Evolutionary conservation across 2,113 vertebrate genomes (phyloP).

Genomic region (Mormoops blainvillei): DNA sequence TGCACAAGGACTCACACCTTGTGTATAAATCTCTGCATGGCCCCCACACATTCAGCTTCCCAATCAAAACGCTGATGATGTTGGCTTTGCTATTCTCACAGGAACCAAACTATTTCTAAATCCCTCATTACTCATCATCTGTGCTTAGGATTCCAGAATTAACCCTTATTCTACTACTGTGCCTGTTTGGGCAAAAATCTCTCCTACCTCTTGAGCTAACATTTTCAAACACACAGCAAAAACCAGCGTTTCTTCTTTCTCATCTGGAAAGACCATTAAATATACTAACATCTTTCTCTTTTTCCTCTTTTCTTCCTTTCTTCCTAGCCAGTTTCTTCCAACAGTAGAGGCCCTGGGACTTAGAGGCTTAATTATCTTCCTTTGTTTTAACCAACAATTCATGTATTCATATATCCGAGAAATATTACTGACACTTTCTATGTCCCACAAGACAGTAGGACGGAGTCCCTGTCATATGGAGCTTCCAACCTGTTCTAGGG

Average conservation of each 20-base stretch:
- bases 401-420: background rate
- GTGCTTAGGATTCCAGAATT: conserved; percentile 16
- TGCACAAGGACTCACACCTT: conserved; percentile 35
- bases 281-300: background rate
- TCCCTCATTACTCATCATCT: conserved; percentile 43
- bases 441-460: background rate
- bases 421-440: background rate
- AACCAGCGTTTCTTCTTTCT: background rate
- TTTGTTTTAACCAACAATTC: background rate
- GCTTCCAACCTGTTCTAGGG: background rate
- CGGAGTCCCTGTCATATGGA: background rate
- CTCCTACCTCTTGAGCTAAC: background rate
- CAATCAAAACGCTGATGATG: conserved; percentile 11
- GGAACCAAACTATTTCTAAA: conserved; percentile 51
- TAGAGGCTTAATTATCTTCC: background rate
- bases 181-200: background rate
- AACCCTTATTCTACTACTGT: background rate
- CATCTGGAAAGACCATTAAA: background rate
- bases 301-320: background rate
- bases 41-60: background rate
- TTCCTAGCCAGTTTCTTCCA: background rate
- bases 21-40: background rate
- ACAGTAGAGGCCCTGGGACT: background rate
- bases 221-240: background rate
- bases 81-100: background rate